These are phyloP conservation scores for Apogon hyalosoma DNA, from an alignment of 2,797 vertebrate genomes.

Conservation along the genomic window DNA sequence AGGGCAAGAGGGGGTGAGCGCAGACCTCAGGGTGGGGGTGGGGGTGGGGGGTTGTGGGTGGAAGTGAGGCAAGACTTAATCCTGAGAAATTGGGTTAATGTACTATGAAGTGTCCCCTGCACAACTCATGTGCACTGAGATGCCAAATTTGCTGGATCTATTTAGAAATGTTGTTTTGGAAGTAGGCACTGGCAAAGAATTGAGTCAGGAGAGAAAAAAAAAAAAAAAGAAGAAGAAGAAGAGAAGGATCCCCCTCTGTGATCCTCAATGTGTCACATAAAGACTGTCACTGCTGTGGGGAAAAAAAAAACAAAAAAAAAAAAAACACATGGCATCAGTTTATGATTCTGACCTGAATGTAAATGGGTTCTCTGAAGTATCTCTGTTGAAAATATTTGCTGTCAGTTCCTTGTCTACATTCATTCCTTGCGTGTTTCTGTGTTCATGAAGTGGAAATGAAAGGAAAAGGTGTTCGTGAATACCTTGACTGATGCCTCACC, in stretches of 20 bases:
- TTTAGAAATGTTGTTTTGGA: conserved; percentile 51
- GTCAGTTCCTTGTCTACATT: conserved; percentile 42
- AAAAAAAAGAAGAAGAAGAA: neutral
- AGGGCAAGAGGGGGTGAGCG: conserved; percentile 39
- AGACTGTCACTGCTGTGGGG: conserved; percentile 30
- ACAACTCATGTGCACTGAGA: conserved; percentile 56
- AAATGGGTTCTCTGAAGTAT: conserved; percentile 40
- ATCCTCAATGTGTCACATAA: conserved; percentile 27
- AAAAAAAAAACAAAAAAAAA: neutral
- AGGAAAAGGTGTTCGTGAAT: conserved; percentile 36
- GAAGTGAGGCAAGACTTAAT: conserved; percentile 48
- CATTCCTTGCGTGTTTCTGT: conserved; percentile 31
- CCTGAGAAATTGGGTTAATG: conserved; percentile 65
- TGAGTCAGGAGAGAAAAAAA: conserved; percentile 21
- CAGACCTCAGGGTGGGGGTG: conserved; percentile 42
- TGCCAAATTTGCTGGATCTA: conserved; percentile 51
- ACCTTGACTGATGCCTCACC: conserved; percentile 29
- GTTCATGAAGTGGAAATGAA: conserved; percentile 22
- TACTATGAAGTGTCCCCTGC: conserved; percentile 56
- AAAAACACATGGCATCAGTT: conserved; percentile 3
- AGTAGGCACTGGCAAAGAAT: conserved; percentile 31
- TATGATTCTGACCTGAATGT: conserved; percentile 52
- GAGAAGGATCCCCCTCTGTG: conserved; percentile 26
- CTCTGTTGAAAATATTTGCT: conserved; percentile 23
- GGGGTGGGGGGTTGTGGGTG: conserved; percentile 7